Base-by-base conservation (phyloP, 2,888 invertebrate species). In the Dinocampus coccinellae region DNA sequence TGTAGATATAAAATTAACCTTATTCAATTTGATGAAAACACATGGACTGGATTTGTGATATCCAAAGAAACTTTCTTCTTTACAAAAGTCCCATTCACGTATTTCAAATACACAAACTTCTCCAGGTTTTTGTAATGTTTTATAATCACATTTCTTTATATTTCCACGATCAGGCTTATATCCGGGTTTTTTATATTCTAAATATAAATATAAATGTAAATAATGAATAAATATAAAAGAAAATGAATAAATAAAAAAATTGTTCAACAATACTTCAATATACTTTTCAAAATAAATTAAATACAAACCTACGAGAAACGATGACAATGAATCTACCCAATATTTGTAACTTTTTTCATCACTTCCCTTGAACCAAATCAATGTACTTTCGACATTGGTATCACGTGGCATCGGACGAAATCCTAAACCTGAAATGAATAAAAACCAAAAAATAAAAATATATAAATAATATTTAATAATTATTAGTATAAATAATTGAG, bases 11-110 rank as follows among this genome's bases (percentile, higher is more conserved):
- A 36, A 39, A 62, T 53, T 69, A 79, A 92, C 92, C 89, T 95
- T 97, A 89, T 99, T 99, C 52, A 99, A 89, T 87, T 99, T 99
- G 70, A 99, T 90, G 85, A 98, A 94, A 76, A 99, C 91, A 88
- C 99, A 99, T 0, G 99, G 99, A 22, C 94, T 93, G 53, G 97
- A 97, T 84, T 93, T 93, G 85, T 95, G 94, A 88, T 96, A 99
- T 73, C 96, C 97, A 88, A 94, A 99, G 80, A 92, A 90, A 83
- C 96, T 94, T 77, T 94, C 94, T 79, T 92, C 92, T 11, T 93
- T 93, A 88, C 98, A 98, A 0, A 93, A 93, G 0, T 90, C 90
- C 91, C 95, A 95, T 24, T 92, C 90, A 81, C 93, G 92, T 65
- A 97, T 93, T 82, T 97, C 94, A 65, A 97, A 95, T 82, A 93